phyloP scores from a whole-genome alignment of 1,140 invertebrate genomes.

The Drosophila orosa region DNA sequence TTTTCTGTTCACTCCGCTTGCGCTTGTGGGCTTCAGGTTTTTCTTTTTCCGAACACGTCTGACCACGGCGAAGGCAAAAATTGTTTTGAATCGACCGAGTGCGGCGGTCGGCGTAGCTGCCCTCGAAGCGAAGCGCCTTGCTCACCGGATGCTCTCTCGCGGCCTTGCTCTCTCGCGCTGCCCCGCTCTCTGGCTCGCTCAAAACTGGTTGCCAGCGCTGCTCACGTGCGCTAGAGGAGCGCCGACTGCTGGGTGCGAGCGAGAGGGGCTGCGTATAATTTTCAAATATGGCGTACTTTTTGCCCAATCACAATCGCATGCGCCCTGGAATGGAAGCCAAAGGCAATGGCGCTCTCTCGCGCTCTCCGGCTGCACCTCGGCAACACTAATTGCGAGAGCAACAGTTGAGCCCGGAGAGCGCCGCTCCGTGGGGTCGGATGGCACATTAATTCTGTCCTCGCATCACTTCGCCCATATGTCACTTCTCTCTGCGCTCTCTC shows the following conservation, averaged over 20 bases:
- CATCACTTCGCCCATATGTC: constrained; percentile 80
- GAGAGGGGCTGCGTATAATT: constrained; percentile 64
- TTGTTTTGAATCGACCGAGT: constrained; percentile 74
- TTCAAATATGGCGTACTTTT: constrained; percentile 84
- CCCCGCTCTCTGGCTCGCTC: constrained; percentile 36
- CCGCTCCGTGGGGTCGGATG: constrained; percentile 32
- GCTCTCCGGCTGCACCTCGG: constrained; percentile 61
- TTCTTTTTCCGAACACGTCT: constrained; percentile 81
- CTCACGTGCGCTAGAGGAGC: constrained; percentile 41
- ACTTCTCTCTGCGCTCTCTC: constrained; percentile 40
- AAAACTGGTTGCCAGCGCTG: constrained; percentile 58
- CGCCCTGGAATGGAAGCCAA: constrained; percentile 72
- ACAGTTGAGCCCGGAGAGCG: constrained; percentile 65
- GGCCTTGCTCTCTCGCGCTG: constrained; percentile 10
- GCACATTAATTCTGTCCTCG: constrained; percentile 77
- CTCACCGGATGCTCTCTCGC: constrained; percentile 1
- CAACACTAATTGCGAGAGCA: constrained; percentile 74
- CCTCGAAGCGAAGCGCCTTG: constrained; percentile 45
- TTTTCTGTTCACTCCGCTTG: constrained; percentile 38
- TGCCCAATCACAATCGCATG: constrained; percentile 83
- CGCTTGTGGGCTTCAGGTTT: constrained; percentile 44
- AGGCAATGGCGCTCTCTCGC: constrained; percentile 41
- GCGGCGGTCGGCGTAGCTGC: constrained; percentile 47
- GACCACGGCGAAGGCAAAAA: constrained; percentile 80
- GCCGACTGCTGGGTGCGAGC: constrained; percentile 44